Percentiles rank a stretch among this genome's conserved stretches.
phyloP scores from a whole-genome alignment of 2,113 vertebrate genomes.

The Tachysurus fulvidraco region DNA sequence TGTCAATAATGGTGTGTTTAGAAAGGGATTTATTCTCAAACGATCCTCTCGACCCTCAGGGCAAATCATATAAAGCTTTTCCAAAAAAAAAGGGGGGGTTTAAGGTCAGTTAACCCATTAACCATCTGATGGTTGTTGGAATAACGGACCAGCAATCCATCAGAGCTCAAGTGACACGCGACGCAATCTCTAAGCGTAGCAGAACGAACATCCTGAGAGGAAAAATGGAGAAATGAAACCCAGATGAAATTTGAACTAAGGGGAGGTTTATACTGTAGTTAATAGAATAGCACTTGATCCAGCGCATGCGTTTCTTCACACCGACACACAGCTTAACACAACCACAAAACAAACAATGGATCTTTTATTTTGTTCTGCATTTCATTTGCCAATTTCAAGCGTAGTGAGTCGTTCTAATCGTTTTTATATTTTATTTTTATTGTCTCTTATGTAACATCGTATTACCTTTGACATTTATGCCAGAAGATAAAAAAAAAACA shows the following conservation, averaged over 20 bases:
- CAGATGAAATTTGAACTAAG: neutral
- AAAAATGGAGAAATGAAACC: neutral
- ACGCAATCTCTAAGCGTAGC: neutral
- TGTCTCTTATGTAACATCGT: too few species aligned
- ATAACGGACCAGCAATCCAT: neutral
- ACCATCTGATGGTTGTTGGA: neutral
- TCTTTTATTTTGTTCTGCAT: too few species aligned
- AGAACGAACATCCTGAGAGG: neutral
- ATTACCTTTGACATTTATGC: too few species aligned
- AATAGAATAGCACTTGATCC: conserved; percentile 3
- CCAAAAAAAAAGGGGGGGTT: neutral
- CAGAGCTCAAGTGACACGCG: neutral
- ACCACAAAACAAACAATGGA: too few species aligned
- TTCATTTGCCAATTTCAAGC: too few species aligned
- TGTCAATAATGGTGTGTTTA: conserved; percentile 20
- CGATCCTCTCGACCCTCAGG: conserved; percentile 9
- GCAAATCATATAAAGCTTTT: neutral
- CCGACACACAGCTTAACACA: too few species aligned
- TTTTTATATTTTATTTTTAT: too few species aligned
- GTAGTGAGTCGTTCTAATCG: too few species aligned
- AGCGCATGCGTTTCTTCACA: neutral
- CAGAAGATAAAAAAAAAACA: too few species aligned
- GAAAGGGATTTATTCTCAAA: neutral
- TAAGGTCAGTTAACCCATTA: conserved; percentile 30
- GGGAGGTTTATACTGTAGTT: neutral